Evolutionary conservation across 2,113 vertebrate genomes (phyloP), one percentile per base, ranked within the genome.

Genomic region (Salminus brasiliensis): DNA sequence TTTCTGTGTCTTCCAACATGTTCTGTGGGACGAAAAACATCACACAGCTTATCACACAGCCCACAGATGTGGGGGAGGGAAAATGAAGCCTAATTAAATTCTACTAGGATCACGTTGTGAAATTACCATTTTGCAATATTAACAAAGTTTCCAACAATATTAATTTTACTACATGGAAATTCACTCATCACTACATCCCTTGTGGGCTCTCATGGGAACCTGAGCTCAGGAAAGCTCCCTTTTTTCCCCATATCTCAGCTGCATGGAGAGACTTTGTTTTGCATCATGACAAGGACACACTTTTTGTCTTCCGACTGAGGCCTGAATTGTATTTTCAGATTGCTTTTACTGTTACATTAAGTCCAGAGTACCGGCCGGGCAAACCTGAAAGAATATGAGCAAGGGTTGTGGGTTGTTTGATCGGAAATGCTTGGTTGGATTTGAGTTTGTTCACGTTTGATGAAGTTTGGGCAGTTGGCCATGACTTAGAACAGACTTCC

Each of bases 241-340:
- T 32, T 71, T 32, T 71, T 1, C 21, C 23, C 10, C 5, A 52
- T 34, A 15, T 55, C 16, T 57, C 43, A 3, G 47, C 72, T 69
- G 45, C 27, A 47, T 39, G 16, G n/a, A 57, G 49, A 69, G 45
- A 43, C 66, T 10, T n/a, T n/a, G 21, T 60, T 73, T 77, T 25
- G 41, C 39, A 70, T 62, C 71, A n/a, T 52, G 41, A 1, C 74
- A 60, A 18, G 13, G 39, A 57, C 59, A 43, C 18, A 53, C 41
- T 29, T 84, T 77, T 13, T 84, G 68, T 81, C 47, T 23, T 13
- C 47, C 45, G 30, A 72, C 2, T 60, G 68, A 71, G 21, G 18
- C n/a, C n/a, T n/a, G n/a, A n/a, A n/a, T n/a, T n/a, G n/a, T n/a
- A n/a, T n/a, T n/a, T n/a, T n/a, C n/a, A n/a, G n/a, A n/a, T n/a